Percentiles rank a stretch among this genome's conserved stretches.
These are phyloP conservation scores for Anseranas semipalmata DNA, from an alignment of 2,113 vertebrate genomes.

Conservation along the genomic window DNA sequence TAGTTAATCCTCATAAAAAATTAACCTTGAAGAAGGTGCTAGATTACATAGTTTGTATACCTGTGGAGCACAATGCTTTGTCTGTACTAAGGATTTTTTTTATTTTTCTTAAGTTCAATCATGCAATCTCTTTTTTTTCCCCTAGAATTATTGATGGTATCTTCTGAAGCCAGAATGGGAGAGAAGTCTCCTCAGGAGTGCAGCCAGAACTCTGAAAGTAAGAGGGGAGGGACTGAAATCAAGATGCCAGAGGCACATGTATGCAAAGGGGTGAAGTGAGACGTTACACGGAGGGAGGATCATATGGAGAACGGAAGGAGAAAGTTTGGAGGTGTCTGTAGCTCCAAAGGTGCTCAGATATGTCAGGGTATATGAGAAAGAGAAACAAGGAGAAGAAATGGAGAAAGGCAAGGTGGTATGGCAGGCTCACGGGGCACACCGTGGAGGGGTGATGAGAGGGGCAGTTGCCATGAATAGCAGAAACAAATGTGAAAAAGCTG, in stretches of 20 bases:
- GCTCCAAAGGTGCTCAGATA: not conserved
- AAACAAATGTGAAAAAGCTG: not conserved
- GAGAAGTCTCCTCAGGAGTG: not conserved
- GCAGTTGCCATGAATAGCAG: not conserved
- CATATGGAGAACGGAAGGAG: not conserved
- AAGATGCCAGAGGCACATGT: not conserved
- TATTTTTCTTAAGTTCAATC: not conserved
- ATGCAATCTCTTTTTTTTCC: not conserved
- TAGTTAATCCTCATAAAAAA: not conserved
- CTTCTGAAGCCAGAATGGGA: not conserved
- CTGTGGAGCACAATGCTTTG: not conserved
- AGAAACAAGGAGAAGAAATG: not conserved
- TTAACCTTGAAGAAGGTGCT: not conserved
- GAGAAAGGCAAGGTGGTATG: not conserved
- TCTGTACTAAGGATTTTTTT: not conserved
- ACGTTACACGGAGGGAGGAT: not conserved
- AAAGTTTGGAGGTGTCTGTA: not conserved
- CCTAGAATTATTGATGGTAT: not conserved
- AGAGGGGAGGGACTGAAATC: not conserved
- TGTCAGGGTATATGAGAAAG: not conserved
- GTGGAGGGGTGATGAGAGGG: not conserved
- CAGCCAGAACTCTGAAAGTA: not conserved
- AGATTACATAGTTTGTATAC: not conserved
- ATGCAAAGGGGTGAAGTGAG: not conserved
- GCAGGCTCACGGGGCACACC: not conserved